phyloP scores from a whole-genome alignment of 2,113 vertebrate genomes.

The Ariopsis seemanni region DNA sequence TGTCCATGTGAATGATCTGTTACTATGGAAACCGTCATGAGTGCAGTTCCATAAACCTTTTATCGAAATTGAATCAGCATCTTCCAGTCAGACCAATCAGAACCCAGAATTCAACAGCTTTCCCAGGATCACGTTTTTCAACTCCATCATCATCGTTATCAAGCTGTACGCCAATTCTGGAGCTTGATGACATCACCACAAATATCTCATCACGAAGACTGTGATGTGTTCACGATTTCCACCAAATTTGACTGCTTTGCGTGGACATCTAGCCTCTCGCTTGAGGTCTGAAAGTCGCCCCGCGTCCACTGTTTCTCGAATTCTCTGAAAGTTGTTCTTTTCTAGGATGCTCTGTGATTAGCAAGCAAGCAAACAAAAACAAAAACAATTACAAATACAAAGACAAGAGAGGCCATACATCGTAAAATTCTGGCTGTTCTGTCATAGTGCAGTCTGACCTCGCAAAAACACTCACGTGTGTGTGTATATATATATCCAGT shows the following conservation, averaged over 20 bases:
- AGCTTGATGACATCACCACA: not conserved
- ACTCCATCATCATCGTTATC: not conserved
- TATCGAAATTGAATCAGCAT: not conserved
- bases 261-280: not conserved
- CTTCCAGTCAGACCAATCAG: not conserved
- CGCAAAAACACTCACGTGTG: not conserved
- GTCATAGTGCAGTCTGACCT: not conserved
- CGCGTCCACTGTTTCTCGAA: not conserved
- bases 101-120: not conserved
- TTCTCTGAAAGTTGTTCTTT: not conserved
- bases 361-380: not conserved
- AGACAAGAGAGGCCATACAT: not conserved
- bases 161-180: not conserved
- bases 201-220: not conserved
- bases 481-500: not conserved
- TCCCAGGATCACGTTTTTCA: not conserved
- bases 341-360: not conserved
- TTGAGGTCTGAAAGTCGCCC: not conserved
- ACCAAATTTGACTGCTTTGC: not conserved
- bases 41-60: not conserved
- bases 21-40: not conserved
- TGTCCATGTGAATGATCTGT: not conserved
- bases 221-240: not conserved
- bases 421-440: not conserved
- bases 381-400: not conserved